A percentile compares a stretch with the other conserved stretches of the same genome.
Conservation (phyloP, 2,797 vertebrate species). For the Scolopax bukidnonensis region DNA sequence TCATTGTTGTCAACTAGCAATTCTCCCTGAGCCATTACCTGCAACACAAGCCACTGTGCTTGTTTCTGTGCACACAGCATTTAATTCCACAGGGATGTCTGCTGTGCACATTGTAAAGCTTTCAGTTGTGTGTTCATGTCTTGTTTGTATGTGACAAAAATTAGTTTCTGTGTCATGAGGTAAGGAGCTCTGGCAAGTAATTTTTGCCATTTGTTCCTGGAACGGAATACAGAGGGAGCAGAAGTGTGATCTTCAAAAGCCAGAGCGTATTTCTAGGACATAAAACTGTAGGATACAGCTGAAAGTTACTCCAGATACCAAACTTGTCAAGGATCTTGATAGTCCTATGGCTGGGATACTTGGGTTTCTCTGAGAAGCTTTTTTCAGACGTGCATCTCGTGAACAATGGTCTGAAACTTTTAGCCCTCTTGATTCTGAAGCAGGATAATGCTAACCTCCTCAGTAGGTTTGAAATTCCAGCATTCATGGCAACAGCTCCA, state of each 20-base stretch:
- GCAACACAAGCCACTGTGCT: not conserved
- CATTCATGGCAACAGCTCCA: not conserved
- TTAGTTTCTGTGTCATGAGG: not conserved
- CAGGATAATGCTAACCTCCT: not conserved
- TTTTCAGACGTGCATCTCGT: not conserved
- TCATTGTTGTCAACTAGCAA: not conserved
- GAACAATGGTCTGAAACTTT: not conserved
- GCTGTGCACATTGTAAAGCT: not conserved
- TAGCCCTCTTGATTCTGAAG: not conserved
- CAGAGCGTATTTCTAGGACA: not conserved
- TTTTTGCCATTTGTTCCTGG: not conserved
- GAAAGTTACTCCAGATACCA: not conserved
- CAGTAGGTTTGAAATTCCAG: not conserved
- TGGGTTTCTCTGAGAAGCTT: not conserved
- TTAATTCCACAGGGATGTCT: not conserved
- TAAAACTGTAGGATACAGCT: not conserved
- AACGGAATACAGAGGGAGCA: not conserved
- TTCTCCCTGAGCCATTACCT: not conserved
- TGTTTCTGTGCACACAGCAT: not conserved
- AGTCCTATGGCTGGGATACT: not conserved
- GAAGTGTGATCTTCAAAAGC: not conserved
- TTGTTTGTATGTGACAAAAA: not conserved
- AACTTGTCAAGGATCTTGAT: not conserved
- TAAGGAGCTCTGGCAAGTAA: not conserved
- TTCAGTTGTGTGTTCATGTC: not conserved